A percentile compares a stretch with the other conserved stretches of the same genome.
phyloP scores from a whole-genome alignment of 2,113 vertebrate genomes.

The Callopanchax toddi region DNA sequence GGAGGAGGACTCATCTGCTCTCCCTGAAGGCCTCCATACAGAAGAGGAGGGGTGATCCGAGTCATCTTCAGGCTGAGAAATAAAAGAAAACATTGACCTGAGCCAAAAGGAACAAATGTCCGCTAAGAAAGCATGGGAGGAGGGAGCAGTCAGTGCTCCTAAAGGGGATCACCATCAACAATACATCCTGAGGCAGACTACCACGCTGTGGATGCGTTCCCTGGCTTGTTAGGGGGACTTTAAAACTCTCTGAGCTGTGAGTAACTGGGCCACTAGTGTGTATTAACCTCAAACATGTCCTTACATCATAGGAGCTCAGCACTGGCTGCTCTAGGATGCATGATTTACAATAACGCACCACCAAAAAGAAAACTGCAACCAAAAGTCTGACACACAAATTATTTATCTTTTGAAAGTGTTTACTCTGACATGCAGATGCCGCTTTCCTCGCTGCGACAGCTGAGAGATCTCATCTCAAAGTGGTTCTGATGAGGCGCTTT shows the following conservation, averaged over 20 bases:
- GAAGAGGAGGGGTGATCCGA: slow-evolving; percentile 25
- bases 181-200: slow-evolving; percentile 13
- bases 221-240: slow-evolving; percentile 22
- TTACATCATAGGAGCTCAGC: slow-evolving; percentile 52
- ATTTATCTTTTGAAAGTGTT: slow-evolving; percentile 60
- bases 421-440: slow-evolving; percentile 32
- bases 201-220: slow-evolving; percentile 8
- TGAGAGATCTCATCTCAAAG: slow-evolving; percentile 29
- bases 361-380: slow-evolving; percentile 45
- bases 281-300: slow-evolving; percentile 59
- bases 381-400: slow-evolving; percentile 36
- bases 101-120: slow-evolving; percentile 25
- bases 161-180: slow-evolving; percentile 15
- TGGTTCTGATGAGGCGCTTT: slow-evolving; percentile 37
- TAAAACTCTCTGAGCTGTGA: slow-evolving; percentile 23
- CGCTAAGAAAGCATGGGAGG: background rate
- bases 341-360: slow-evolving; percentile 37
- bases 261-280: slow-evolving; percentile 55
- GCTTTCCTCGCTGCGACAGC: slow-evolving; percentile 16
- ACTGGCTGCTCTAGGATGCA: slow-evolving; percentile 45
- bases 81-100: background rate
- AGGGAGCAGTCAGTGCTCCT: slow-evolving; percentile 42
- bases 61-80: slow-evolving; percentile 8
- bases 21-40: slow-evolving; percentile 36
- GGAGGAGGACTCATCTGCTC: slow-evolving; percentile 50